Evolutionary conservation across 1,140 invertebrate species (phyloP).

Genomic region (Drosophila malerkotliana): DNA sequence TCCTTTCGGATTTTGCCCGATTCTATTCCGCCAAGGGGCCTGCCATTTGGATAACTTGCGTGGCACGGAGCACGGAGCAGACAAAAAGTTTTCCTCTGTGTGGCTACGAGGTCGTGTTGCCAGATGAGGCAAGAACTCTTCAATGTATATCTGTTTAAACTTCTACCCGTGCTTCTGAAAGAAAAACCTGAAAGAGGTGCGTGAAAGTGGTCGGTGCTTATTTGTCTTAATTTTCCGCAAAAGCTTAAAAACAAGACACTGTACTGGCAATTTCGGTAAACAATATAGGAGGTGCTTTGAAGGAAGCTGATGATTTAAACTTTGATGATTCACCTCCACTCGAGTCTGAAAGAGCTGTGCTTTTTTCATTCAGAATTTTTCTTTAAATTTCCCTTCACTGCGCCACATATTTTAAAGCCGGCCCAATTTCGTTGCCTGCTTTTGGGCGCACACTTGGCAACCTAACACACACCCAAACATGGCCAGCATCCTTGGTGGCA

Average conservation of each 20-base stretch:
- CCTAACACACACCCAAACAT: not conserved
- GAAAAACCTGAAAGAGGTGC: conserved; percentile 8
- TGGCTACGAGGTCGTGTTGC: conserved; percentile 38
- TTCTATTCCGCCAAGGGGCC: conserved; percentile 10
- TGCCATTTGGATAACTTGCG: conserved; percentile 51
- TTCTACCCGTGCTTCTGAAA: conserved; percentile 2
- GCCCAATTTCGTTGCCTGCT: conserved; percentile 30
- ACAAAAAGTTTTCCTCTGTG: conserved; percentile 42
- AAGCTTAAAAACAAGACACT: conserved; percentile 24
- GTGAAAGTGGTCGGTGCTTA: conserved; percentile 8
- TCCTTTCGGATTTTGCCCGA: conserved; percentile 11
- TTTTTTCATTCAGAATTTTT: too few species aligned
- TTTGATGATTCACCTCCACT: too few species aligned
- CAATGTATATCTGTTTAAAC: not conserved
- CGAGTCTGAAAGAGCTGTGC: too few species aligned
- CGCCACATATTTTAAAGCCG: conserved; percentile 35
- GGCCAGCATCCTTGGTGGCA: not conserved
- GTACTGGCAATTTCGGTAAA: conserved; percentile 5
- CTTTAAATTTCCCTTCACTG: conserved; percentile 1
- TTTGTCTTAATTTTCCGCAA: conserved; percentile 32
- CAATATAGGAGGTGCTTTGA: not conserved
- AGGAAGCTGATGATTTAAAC: too few species aligned
- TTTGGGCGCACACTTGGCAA: conserved; percentile 17
- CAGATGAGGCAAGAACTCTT: conserved; percentile 53
- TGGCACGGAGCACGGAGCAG: conserved; percentile 31